Conservation (phyloP, 2,113 vertebrate genomes). For the Ceyx cyanopectus region DNA sequence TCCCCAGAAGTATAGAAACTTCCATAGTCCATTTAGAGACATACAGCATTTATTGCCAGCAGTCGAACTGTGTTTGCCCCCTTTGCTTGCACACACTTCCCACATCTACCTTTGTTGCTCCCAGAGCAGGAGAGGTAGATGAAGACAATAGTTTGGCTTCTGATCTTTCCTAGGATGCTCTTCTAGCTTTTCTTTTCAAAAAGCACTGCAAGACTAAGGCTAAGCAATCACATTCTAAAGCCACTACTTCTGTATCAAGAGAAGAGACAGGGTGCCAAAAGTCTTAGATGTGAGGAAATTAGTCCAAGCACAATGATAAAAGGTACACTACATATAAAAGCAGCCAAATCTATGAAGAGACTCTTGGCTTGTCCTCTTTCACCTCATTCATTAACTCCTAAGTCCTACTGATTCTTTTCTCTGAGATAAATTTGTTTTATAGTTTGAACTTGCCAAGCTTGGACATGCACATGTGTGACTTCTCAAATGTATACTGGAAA, state of each 20-base stretch:
- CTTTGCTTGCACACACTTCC: not conserved
- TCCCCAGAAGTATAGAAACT: not conserved
- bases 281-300: not conserved
- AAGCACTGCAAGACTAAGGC: not conserved
- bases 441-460: not conserved
- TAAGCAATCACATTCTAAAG: not conserved
- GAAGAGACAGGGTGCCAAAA: not conserved
- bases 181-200: not conserved
- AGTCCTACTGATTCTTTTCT: not conserved
- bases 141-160: not conserved
- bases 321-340: not conserved
- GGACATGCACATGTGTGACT: not conserved
- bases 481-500: not conserved
- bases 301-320: not conserved
- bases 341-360: not conserved
- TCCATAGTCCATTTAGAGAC: not conserved
- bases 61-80: not conserved
- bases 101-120: accelerated
- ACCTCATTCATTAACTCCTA: not conserved
- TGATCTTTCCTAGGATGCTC: not conserved
- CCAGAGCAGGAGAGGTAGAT: not conserved
- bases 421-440: not conserved
- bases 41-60: not conserved
- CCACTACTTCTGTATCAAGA: not conserved
- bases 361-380: not conserved